A percentile compares a stretch with the other conserved stretches of the same genome.
Conservation (phyloP, 2,888 invertebrate species). For the Leptopilina myrica region DNA sequence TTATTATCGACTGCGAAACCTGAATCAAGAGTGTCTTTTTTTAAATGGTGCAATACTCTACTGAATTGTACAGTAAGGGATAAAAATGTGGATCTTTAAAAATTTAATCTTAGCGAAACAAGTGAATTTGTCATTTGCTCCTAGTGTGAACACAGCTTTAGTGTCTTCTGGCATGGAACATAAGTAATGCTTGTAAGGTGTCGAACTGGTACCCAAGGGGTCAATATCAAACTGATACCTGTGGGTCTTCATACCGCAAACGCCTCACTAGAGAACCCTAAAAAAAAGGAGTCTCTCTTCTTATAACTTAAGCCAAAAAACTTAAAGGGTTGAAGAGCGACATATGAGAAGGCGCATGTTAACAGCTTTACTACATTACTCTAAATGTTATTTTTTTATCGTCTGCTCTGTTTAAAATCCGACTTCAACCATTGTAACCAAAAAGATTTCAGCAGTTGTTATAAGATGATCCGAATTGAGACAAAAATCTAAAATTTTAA, state of each 20-base stretch:
- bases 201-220: conserved; percentile 63
- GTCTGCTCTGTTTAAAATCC: neutral
- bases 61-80: too few relatives aligned
- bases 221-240: conserved; percentile 62
- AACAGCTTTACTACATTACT: conserved; percentile 8
- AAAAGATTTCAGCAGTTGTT: too few relatives aligned
- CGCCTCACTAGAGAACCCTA: conserved; percentile 44
- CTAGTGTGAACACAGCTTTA: conserved; percentile 10
- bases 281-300: conserved; percentile 1
- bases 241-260: conserved; percentile 64
- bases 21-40: too few relatives aligned
- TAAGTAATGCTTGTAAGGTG: conserved; percentile 72
- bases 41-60: too few relatives aligned
- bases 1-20: too few relatives aligned
- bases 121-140: too few relatives aligned
- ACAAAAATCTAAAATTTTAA: too few relatives aligned
- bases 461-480: too few relatives aligned
- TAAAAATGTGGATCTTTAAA: too few relatives aligned
- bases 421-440: too few relatives aligned
- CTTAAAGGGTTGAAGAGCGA: neutral
- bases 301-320: conserved; percentile 8
- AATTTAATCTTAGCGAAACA: too few relatives aligned
- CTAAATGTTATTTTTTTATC: neutral
- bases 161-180: conserved; percentile 50
- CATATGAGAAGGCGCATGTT: neutral